Evolutionary conservation across 2,888 invertebrate genomes (phyloP).

Genomic region (Lithophane leautieri): DNA sequence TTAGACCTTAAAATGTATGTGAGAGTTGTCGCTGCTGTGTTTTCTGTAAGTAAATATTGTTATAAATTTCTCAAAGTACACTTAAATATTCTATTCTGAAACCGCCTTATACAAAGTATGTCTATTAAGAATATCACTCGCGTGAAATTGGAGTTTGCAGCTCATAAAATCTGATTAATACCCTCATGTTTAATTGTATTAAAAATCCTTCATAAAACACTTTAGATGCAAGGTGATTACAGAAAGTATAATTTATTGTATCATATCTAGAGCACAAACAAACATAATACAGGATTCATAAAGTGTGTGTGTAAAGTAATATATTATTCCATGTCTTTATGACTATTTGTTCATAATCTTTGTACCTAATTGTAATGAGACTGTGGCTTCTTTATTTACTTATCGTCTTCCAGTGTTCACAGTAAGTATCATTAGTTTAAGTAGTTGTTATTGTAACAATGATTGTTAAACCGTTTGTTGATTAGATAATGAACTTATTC

Average conservation of each 20-base stretch:
- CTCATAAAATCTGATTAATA: conserved; percentile 28
- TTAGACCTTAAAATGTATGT: conserved; percentile 85
- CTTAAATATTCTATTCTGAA: background rate
- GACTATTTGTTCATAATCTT: conserved; percentile 41
- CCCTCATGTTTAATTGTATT: conserved; percentile 49
- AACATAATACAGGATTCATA: conserved; percentile 17
- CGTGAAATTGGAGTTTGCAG: background rate
- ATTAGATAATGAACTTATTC: conserved; percentile 20
- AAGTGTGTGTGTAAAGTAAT: conserved; percentile 8
- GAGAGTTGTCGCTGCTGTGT: conserved; percentile 84
- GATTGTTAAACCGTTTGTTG: conserved; percentile 9
- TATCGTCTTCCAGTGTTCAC: conserved; percentile 20
- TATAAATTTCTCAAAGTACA: conserved; percentile 17
- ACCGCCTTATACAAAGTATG: background rate
- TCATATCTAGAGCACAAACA: conserved; percentile 19
- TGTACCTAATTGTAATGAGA: conserved; percentile 38
- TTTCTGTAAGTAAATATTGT: conserved; percentile 81
- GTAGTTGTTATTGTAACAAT: conserved; percentile 32
- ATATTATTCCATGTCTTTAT: conserved; percentile 4
- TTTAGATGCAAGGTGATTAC: background rate
- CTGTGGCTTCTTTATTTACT: conserved; percentile 44
- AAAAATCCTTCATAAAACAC: background rate
- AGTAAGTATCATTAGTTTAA: conserved; percentile 28
- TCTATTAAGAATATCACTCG: background rate
- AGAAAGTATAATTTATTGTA: conserved; percentile 13